Evolutionary conservation across 2,797 vertebrate species (phyloP).

Genomic region (Lateolabrax maculatus): DNA sequence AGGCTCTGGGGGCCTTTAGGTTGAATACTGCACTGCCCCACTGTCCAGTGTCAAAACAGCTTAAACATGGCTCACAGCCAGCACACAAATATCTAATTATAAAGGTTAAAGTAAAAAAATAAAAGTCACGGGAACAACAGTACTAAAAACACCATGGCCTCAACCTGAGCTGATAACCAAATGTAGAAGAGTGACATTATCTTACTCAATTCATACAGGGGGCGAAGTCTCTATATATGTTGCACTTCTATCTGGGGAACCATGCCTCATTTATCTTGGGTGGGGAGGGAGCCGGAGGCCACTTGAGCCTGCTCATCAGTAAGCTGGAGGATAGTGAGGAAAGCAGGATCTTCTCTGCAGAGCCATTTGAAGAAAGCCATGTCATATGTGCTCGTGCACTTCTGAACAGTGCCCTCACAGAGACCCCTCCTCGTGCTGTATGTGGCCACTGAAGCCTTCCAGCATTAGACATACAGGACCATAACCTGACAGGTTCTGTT

Average conservation of each 20-base stretch:
- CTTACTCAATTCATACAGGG: slow-evolving; percentile 3
- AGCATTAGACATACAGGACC: slow-evolving; percentile 57
- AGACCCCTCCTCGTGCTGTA: slow-evolving; percentile 24
- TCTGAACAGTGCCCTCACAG: slow-evolving; percentile 14
- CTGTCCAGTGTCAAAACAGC: slow-evolving; percentile 4
- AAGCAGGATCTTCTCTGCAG: slow-evolving; percentile 22
- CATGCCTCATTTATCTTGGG: slow-evolving; percentile 78
- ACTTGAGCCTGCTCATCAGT: slow-evolving; percentile 33
- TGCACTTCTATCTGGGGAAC: slow-evolving; percentile 62
- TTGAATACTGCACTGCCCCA: background rate
- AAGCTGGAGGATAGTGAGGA: slow-evolving; percentile 13
- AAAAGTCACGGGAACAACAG: slow-evolving; percentile 28
- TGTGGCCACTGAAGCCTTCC: slow-evolving; percentile 42
- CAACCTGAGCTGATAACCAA: slow-evolving; percentile 50
- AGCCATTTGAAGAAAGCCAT: slow-evolving; percentile 35
- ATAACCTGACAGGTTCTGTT: slow-evolving; percentile 50
- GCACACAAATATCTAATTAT: slow-evolving; percentile 24
- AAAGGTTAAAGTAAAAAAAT: slow-evolving; percentile 28
- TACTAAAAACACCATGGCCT: slow-evolving; percentile 33
- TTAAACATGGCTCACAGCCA: slow-evolving; percentile 13
- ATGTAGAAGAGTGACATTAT: slow-evolving; percentile 40
- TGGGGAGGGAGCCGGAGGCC: slow-evolving; percentile 38
- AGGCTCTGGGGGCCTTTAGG: too few relatives aligned
- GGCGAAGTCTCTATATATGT: slow-evolving; percentile 7
- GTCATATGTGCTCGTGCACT: slow-evolving; percentile 3